Evolutionary conservation across 2,113 vertebrate species (phyloP), one percentile per base, ranked within the genome.

Genomic region (Ptilorrhoa leucosticta): DNA sequence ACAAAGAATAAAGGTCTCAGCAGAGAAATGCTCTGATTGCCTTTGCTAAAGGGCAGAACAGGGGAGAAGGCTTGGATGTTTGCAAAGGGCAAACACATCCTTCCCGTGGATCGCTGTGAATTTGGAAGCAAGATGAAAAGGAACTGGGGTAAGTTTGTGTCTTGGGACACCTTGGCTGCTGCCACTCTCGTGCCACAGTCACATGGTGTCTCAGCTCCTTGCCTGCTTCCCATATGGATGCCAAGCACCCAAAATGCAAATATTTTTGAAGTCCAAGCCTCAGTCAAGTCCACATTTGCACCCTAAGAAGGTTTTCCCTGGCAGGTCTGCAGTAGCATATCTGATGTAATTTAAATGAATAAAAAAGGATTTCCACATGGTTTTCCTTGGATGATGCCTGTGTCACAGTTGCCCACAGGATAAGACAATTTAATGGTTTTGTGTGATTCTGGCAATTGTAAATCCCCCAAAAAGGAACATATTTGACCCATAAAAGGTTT

Each of bases 81-180:
- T 71, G 76, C 50, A 93, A 92, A 94, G 83, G 56, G 69, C 64
- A 93, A 73, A 70, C 39, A 54, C 7, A 2, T 77, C 58, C 19
- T 19, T 77, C 50, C 31, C 0, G 0, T 30, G 39, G 51, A 53
- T 69, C 0, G 0, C 28, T 56, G 68, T 0, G 1, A 66, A 9
- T 61, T 61, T 68, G 47, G 78, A 83, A 72, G 64, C 26, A 51
- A 83, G 42, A 37, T 39, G 40, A 75, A 56, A 73, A 77, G 42
- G 53, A 87, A 30, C 2, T 0, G 0, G 40, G 73, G 8, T 65
- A 11, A 53, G 17, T 37, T 33, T 56, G 30, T 51, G 24, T 88
- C 45, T 83, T 76, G 54, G 65, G 31, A 37, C 65, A 82, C 37
- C 48, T 87, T 47, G 61, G 40, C 51, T 87, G 40, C 53, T 64